phyloP scores from a whole-genome alignment of 1,140 invertebrate genomes.

The Diuraphis noxia region DNA sequence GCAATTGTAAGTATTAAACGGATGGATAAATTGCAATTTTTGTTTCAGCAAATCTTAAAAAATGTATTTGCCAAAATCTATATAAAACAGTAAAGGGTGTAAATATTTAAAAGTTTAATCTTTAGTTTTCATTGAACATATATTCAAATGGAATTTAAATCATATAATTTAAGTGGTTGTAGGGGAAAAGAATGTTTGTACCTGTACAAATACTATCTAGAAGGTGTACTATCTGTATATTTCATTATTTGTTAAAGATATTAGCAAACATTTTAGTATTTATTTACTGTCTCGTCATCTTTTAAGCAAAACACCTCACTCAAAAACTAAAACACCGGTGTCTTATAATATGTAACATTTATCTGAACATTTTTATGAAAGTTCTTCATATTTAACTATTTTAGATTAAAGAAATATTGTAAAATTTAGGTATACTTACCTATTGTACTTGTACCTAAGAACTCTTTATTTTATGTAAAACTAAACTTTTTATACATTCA shows the following conservation, averaged over 20 bases:
- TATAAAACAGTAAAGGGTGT: not conserved
- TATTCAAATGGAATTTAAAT: not conserved
- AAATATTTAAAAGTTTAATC: not conserved
- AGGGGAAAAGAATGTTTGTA: not conserved
- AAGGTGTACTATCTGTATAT: too few species aligned
- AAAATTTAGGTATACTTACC: not conserved
- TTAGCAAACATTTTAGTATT: not conserved
- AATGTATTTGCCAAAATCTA: not conserved
- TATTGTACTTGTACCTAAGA: not conserved
- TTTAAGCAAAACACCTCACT: too few species aligned
- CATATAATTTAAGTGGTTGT: not conserved
- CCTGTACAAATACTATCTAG: not conserved
- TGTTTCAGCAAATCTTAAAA: not conserved
- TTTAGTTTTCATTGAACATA: not conserved
- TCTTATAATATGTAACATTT: not conserved
- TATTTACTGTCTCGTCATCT: not conserved
- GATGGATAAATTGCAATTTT: not conserved
- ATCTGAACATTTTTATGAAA: not conserved
- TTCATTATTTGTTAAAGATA: too few species aligned
- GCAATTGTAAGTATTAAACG: not conserved
- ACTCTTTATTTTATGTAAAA: not conserved
- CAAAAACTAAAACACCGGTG: not conserved
- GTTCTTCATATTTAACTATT: not conserved
- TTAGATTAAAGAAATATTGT: not conserved
- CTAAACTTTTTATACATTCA: not conserved